Conservation (phyloP, 2,797 vertebrate genomes). For the Muraenolepis orangiensis region DNA sequence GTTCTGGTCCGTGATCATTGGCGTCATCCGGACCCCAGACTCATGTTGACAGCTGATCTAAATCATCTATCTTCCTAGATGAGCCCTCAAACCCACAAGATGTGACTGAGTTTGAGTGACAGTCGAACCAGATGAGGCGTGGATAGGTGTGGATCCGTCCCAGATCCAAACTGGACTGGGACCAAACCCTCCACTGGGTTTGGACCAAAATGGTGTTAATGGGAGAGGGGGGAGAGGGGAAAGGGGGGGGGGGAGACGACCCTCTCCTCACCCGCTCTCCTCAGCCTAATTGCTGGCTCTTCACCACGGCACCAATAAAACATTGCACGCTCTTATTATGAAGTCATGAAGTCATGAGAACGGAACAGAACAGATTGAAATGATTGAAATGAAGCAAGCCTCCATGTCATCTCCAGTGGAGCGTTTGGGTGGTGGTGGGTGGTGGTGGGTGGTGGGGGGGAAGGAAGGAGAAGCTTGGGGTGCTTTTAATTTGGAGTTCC, state of each 20-base stretch:
- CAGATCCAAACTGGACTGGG: conserved; percentile 36
- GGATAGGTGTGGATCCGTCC: not conserved
- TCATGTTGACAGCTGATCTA: not conserved
- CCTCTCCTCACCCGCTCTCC: conserved; percentile 24
- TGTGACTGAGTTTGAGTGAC: not conserved
- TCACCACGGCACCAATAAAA: conserved; percentile 28
- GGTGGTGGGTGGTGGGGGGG: too few species aligned
- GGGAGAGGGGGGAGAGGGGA: too few species aligned
- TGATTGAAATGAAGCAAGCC: conserved; percentile 23
- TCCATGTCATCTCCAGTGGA: conserved; percentile 6
- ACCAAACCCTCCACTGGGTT: conserved; percentile 10
- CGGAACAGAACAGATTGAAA: conserved; percentile 11
- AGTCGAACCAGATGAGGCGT: too few species aligned
- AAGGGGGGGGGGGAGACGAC: too few species aligned
- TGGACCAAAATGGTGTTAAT: conserved; percentile 40
- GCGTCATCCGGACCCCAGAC: not conserved
- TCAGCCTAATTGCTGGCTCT: conserved; percentile 5
- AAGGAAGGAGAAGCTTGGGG: not conserved
- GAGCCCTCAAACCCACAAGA: not conserved
- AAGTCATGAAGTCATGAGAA: conserved; percentile 39
- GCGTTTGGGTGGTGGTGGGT: too few species aligned
- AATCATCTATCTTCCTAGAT: not conserved
- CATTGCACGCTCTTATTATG: conserved; percentile 23
- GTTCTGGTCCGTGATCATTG: not conserved
- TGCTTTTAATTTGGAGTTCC: not conserved